These are phyloP conservation scores for Asobara japonica DNA, from an alignment of 1,140 invertebrate species.

Conservation along the genomic window DNA sequence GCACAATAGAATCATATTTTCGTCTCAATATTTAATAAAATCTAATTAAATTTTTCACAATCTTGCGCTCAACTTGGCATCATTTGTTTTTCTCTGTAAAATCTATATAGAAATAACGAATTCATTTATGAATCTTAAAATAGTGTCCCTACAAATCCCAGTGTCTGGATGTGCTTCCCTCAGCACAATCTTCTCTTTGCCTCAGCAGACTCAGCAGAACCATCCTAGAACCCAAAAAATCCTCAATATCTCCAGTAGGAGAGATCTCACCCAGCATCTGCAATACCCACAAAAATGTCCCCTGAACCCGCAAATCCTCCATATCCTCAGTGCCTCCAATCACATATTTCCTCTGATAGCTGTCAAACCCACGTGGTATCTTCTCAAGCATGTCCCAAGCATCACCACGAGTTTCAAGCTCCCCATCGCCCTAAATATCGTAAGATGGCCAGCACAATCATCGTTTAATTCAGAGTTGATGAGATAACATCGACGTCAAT, in stretches of 20 bases:
- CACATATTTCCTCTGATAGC: not conserved
- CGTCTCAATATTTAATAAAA: not conserved
- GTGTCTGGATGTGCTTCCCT: not conserved
- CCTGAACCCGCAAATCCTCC: not conserved
- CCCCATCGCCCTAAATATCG: not conserved
- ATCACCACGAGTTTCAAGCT: not conserved
- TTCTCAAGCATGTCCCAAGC: not conserved
- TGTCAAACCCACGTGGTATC: not conserved
- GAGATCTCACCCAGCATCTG: not conserved
- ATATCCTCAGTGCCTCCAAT: not conserved
- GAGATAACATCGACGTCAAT: not conserved
- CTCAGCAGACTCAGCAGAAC: not conserved
- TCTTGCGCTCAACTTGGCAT: not conserved
- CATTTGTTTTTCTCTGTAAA: not conserved
- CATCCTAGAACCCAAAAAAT: not conserved
- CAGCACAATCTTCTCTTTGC: not conserved
- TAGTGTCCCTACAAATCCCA: not conserved
- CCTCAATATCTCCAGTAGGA: not conserved
- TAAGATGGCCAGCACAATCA: not conserved
- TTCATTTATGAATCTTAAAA: not conserved
- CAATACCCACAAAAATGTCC: not conserved
- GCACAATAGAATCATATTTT: not conserved
- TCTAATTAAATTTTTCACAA: not conserved
- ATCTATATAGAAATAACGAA: not conserved
- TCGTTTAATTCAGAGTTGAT: not conserved